Evolutionary conservation across 2,888 invertebrate genomes (phyloP).

Genomic region (Portevinia maculata): DNA sequence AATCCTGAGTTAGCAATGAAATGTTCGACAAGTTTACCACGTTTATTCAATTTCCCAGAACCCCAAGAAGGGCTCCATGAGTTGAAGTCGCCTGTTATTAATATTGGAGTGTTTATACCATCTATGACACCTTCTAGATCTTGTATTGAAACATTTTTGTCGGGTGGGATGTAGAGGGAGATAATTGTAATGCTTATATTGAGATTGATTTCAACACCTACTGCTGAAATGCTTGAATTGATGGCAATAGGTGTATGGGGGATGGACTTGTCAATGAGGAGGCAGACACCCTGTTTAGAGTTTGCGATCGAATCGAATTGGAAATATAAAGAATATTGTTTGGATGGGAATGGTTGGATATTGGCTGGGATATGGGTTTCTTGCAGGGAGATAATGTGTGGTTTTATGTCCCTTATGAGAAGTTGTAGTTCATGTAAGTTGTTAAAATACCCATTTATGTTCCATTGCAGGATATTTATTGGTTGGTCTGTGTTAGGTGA

Average conservation of each 20-base stretch:
- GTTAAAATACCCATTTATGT: background rate
- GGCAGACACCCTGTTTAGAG: constrained; percentile 53
- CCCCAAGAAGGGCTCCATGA: too few relatives aligned
- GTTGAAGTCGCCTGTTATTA: too few relatives aligned
- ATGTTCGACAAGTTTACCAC: too few relatives aligned
- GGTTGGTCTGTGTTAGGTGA: too few relatives aligned
- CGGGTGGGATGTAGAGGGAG: constrained; percentile 36
- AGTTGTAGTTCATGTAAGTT: background rate
- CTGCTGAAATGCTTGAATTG: constrained; percentile 20
- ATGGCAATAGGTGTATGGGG: constrained; percentile 43
- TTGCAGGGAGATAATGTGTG: constrained; percentile 9
- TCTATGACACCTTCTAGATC: too few relatives aligned
- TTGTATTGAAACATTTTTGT: too few relatives aligned
- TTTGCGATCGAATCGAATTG: constrained; percentile 33
- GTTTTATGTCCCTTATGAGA: background rate
- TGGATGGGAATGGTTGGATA: background rate
- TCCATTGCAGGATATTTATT: background rate
- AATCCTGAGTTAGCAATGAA: too few relatives aligned
- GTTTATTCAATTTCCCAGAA: too few relatives aligned
- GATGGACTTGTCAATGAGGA: constrained; percentile 53
- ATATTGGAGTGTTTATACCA: too few relatives aligned
- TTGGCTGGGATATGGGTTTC: constrained; percentile 32
- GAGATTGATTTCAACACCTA: constrained; percentile 41
- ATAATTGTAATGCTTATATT: constrained; percentile 32
- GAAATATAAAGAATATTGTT: constrained; percentile 30